A percentile compares a stretch with the other conserved stretches of the same genome.
Evolutionary conservation across 2,797 vertebrate species (phyloP).

Genomic region (Caiman crocodilus): DNA sequence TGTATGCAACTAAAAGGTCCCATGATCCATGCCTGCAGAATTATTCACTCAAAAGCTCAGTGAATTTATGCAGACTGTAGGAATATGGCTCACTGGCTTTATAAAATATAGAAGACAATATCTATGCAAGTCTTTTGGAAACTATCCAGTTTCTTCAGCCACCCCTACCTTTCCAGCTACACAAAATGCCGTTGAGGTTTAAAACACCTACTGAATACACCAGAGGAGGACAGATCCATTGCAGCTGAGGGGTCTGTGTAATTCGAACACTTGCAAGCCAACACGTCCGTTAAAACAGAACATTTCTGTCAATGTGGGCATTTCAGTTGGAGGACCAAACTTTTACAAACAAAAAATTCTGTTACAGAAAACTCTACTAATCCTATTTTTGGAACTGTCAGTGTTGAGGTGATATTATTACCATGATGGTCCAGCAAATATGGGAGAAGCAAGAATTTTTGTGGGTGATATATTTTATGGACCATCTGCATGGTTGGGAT

Average conservation of each 20-base stretch:
- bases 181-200: background rate
- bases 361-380: background rate
- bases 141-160: background rate
- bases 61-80: background rate
- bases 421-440: too few species aligned
- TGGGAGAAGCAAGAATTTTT: too few species aligned
- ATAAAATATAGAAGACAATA: background rate
- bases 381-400: background rate
- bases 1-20: fast-evolving
- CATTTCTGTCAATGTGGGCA: background rate
- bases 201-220: background rate
- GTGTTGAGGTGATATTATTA: too few species aligned
- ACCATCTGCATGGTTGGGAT: too few species aligned
- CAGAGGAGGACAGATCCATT: background rate
- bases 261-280: background rate
- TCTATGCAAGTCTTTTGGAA: background rate
- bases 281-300: background rate
- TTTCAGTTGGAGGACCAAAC: background rate
- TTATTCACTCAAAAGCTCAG: background rate
- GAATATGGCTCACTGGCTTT: background rate
- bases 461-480: too few species aligned
- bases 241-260: background rate
- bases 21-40: background rate
- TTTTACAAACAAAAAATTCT: background rate
- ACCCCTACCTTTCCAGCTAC: background rate